Base-by-base conservation (phyloP, 2,797 vertebrate genomes). In the Nasua narica region DNA sequence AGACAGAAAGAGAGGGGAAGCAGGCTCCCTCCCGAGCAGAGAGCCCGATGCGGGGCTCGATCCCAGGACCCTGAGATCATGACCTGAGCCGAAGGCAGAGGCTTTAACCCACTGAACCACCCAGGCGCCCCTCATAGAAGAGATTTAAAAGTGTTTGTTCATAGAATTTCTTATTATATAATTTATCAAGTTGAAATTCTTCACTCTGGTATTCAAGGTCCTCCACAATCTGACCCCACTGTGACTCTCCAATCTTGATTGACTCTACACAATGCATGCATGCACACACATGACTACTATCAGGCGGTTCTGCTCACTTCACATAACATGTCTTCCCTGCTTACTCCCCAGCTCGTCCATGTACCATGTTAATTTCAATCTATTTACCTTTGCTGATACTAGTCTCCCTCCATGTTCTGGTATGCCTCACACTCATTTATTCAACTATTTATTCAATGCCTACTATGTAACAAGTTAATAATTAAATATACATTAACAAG, bases 91-190 rank as follows among this genome's bases (percentile, higher is more conserved):
- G n/a, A n/a, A n/a, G n/a, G n/a, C n/a, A n/a, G n/a, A n/a, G n/a
- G n/a, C n/a, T n/a, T n/a, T n/a, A n/a, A n/a, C n/a, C n/a, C n/a
- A n/a, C n/a, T n/a, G n/a, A n/a, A n/a, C n/a, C n/a, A n/a, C n/a
- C n/a, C n/a, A n/a, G n/a, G n/a, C n/a, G n/a, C n/a, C n/a, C n/a
- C n/a, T n/a, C n/a, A n/a, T n/a, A n/a, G 43, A 5, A 43, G 43
- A 43, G 43, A 43, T 43, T 43, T 43, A 43, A 43, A 43, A 43
- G 43, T 43, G 43, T 43, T 43, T 43, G 43, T 92, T 72, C 52
- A 32, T 21, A 88, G 70, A 96, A 88, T 88, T 84, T 50, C 56
- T 94, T 72, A 87, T 82, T 89, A 18, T 23, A 8, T 95, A 90
- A 11, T 70, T 79, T 43, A 92, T 56, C 82, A 94, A 58, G 35